Conservation (phyloP, 1,140 invertebrate species). For the Aphelinus atriplicis region DNA sequence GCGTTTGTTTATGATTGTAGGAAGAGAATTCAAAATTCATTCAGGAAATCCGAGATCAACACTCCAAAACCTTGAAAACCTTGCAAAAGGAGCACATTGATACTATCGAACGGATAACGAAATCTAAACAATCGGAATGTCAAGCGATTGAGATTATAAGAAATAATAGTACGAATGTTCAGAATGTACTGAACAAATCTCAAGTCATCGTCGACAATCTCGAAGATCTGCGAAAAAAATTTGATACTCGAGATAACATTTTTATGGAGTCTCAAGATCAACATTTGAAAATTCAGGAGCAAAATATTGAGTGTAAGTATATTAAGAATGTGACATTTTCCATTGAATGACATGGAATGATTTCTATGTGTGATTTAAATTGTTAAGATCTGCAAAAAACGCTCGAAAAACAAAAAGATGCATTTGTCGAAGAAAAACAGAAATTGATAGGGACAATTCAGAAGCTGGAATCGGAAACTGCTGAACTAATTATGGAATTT, state of each 20-base stretch:
- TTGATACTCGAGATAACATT: slow-evolving; percentile 49
- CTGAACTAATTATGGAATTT: slow-evolving; percentile 50
- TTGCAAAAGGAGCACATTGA: slow-evolving; percentile 57
- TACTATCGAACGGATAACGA: slow-evolving; percentile 56
- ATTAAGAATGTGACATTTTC: neutral
- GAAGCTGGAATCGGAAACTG: slow-evolving; percentile 49
- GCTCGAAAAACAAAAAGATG: slow-evolving; percentile 51
- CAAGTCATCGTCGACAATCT: slow-evolving; percentile 49
- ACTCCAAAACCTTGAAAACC: slow-evolving; percentile 52
- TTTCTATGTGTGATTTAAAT: slow-evolving; percentile 12
- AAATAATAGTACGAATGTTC: slow-evolving; percentile 50
- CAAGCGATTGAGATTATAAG: slow-evolving; percentile 53
- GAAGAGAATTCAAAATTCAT: slow-evolving; percentile 48
- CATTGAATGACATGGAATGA: slow-evolving; percentile 3
- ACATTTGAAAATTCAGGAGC: slow-evolving; percentile 53
- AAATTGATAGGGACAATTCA: slow-evolving; percentile 50
- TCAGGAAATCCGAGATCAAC: slow-evolving; percentile 53
- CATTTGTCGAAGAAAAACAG: slow-evolving; percentile 49
- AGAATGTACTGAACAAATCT: slow-evolving; percentile 54
- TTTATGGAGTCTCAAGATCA: slow-evolving; percentile 44
- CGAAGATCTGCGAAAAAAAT: slow-evolving; percentile 49
- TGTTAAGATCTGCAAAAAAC: slow-evolving; percentile 52
- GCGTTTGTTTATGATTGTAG: slow-evolving; percentile 40
- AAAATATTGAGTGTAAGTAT: slow-evolving; percentile 53
- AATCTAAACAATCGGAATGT: slow-evolving; percentile 56